These are phyloP conservation scores for Drosophila lacertosa DNA, from an alignment of 1,140 invertebrate genomes.

Conservation along the genomic window DNA sequence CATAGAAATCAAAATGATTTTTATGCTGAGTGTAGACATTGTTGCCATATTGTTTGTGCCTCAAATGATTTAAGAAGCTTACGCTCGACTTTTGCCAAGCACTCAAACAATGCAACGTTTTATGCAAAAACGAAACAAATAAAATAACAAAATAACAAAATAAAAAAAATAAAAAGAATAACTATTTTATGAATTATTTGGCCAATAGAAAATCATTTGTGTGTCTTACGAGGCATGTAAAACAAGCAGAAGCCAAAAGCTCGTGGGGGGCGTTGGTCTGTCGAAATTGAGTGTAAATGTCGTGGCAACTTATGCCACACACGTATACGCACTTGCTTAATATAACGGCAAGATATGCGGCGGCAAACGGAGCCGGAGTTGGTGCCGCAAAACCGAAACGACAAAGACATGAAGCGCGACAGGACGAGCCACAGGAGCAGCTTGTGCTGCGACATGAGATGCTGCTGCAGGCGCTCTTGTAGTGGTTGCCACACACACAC, in stretches of 20 bases:
- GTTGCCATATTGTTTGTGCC: conserved; percentile 31
- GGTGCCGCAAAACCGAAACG: conserved; percentile 60
- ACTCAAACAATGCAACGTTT: conserved; percentile 10
- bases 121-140: neutral
- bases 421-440: conserved; percentile 58
- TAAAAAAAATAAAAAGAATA: neutral
- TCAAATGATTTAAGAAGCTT: conserved; percentile 41
- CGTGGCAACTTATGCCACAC: conserved; percentile 75
- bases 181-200: too few species aligned
- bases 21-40: neutral
- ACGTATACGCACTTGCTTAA: conserved; percentile 75
- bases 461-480: conserved; percentile 44
- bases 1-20: too few species aligned
- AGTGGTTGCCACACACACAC: conserved; percentile 23
- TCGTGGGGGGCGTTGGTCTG: conserved; percentile 10
- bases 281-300: conserved; percentile 67
- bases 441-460: conserved; percentile 23
- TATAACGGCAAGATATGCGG: conserved; percentile 62
- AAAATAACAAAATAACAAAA: neutral
- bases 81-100: conserved; percentile 10
- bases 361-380: conserved; percentile 17
- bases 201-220: conserved; percentile 47
- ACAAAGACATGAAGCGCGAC: conserved; percentile 41
- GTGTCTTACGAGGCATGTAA: conserved; percentile 33
- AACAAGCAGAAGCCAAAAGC: conserved; percentile 19